These are phyloP conservation scores for Chrosomus eos DNA, from an alignment of 2,797 vertebrate species.

Conservation along the genomic window DNA sequence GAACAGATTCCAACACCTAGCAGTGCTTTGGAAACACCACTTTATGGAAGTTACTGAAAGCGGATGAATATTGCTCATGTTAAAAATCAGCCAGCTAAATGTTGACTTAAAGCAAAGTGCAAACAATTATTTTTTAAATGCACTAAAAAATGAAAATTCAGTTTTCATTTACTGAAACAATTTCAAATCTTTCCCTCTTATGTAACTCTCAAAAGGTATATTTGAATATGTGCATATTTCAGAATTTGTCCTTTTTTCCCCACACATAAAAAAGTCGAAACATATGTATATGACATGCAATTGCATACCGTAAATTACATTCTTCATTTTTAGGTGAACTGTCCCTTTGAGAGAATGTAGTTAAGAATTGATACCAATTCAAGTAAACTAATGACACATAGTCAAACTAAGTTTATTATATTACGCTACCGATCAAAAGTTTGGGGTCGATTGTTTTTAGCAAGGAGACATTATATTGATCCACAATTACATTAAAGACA, in stretches of 20 bases:
- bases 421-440: not conserved
- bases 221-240: not conserved
- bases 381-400: not conserved
- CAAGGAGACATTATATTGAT: too few relatives aligned
- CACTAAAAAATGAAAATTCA: not conserved
- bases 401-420: not conserved
- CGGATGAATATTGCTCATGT: not conserved
- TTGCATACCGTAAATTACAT: not conserved
- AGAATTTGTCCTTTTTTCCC: not conserved
- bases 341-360: not conserved
- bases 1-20: not conserved
- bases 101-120: not conserved
- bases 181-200: not conserved
- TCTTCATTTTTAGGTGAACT: not conserved
- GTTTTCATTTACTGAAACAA: not conserved
- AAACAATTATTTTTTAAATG: not conserved
- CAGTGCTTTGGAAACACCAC: not conserved
- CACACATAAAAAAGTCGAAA: not conserved
- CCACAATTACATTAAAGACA: too few relatives aligned
- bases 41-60: not conserved
- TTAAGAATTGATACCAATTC: not conserved
- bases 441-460: not conserved
- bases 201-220: not conserved
- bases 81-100: slow-evolving; percentile 1
- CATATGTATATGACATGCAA: not conserved